Conservation (phyloP, 2,797 vertebrate species). For the Kryptopterus vitreolus region DNA sequence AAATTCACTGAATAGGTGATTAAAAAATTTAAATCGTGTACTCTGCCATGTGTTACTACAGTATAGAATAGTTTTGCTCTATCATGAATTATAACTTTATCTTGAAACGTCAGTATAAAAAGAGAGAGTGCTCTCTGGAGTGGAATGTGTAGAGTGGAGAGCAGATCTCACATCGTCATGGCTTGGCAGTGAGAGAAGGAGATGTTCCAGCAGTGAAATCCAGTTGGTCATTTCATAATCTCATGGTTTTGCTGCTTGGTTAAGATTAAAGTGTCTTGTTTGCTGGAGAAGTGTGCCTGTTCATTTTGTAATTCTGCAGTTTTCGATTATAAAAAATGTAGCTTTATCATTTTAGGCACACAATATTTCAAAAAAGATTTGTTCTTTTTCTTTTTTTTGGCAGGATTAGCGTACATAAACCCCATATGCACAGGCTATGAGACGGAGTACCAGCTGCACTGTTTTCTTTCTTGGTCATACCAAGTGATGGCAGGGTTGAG, state of each 20-base stretch:
- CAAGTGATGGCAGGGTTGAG: background rate
- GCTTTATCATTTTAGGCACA: background rate
- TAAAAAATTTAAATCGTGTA: background rate
- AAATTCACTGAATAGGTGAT: background rate
- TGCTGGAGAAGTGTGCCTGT: background rate
- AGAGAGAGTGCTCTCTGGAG: slow-evolving; percentile 44
- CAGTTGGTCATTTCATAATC: slow-evolving; percentile 27
- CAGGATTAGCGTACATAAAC: background rate
- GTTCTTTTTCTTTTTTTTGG: background rate
- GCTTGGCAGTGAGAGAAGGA: slow-evolving; percentile 62
- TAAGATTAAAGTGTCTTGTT: slow-evolving; percentile 7
- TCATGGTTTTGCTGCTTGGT: slow-evolving; percentile 12
- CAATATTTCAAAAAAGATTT: background rate
- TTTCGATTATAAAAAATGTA: background rate
- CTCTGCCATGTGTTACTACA: background rate
- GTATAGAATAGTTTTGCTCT: background rate
- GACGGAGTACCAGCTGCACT: background rate
- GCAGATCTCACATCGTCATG: slow-evolving; percentile 50
- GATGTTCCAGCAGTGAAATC: slow-evolving; percentile 56
- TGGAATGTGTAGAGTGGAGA: slow-evolving; percentile 58
- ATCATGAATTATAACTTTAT: background rate
- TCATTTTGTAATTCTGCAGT: background rate
- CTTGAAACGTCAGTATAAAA: slow-evolving; percentile 34
- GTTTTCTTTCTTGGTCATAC: background rate
- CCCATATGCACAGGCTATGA: background rate